Base-by-base conservation (phyloP, 2,888 invertebrate genomes). In the Pollenia angustigena region DNA sequence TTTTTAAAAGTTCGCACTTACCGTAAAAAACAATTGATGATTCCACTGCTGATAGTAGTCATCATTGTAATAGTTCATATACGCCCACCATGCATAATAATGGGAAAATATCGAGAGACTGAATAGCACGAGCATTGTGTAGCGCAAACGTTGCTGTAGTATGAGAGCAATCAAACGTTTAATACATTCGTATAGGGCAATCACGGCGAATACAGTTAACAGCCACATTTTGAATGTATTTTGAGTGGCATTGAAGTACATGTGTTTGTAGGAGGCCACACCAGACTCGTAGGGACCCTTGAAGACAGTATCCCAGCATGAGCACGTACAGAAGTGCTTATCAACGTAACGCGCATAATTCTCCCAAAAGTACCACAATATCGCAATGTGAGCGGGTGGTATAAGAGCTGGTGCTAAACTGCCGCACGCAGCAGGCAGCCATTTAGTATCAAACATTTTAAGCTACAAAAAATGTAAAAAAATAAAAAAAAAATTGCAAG, bases 251-350 rank as follows among this genome's bases (percentile, higher is more conserved):
- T 96, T 96, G 92, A 96, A 96, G 92, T 96, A 96, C 93, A 96
- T 94, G 90, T 96, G 96, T 90, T 96, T 96, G 90, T 95, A 96
- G 32, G 95, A 94, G 56, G 95, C 95, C 85, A 96, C 94, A n/a
- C 96, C 96, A 42, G 95, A 95, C 91, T 96, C 96, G 90, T 96
- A 96, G 12, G 95, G 95, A 14, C 96, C 96, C 94, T 96, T 96
- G 90, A 96, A 96, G 9, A 96, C 95, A 0, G 96, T 96, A 90
- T 96, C 96, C 96, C 96, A 96, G 91, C 96, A 96, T 12, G 95
- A 95, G 92, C 96, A 96, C 16, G 95, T 95, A 90, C 96, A 96
- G 88, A 94, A 95, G 81, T 94, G 94, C 88, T 94, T 94, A 90
- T 96, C 95, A 66, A 96, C 95, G 86, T 94, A 94, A 32, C 95